Conservation (phyloP, 2,113 vertebrate genomes). For the Austrofundulus limnaeus region DNA sequence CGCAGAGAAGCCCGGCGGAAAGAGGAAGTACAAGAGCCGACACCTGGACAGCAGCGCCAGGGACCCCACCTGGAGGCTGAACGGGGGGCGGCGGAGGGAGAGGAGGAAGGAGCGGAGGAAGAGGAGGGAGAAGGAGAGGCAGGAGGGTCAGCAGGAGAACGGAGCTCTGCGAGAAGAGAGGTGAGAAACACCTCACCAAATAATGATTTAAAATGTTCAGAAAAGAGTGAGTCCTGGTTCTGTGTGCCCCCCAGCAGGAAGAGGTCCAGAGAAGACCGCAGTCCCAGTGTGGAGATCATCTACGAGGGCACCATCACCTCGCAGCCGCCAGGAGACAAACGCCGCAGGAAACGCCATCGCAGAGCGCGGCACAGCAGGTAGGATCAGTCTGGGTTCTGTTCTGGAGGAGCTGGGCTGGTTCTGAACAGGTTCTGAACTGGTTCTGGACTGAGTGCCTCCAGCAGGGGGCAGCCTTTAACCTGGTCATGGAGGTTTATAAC, state of each 20-base stretch:
- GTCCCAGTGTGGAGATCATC: constrained; percentile 74
- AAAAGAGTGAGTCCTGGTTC: no score
- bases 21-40: constrained; percentile 75
- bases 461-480: background rate
- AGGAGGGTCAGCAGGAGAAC: constrained; percentile 6
- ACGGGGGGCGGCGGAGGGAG: background rate
- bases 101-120: background rate
- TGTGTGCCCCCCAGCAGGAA: constrained; percentile 18
- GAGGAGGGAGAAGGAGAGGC: constrained; percentile 5
- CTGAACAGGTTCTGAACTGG: no score
- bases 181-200: no score
- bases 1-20: constrained; percentile 66
- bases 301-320: constrained; percentile 52
- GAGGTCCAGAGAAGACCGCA: constrained; percentile 41
- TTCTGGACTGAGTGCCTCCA: background rate
- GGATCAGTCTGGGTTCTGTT: no score
- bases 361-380: constrained; percentile 31
- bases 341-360: constrained; percentile 35
- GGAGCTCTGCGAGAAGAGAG: constrained; percentile 16
- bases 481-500: background rate
- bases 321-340: background rate
- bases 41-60: constrained; percentile 58
- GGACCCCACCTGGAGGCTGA: constrained; percentile 52
- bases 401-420: no score
- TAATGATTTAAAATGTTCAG: no score